Base-by-base conservation (phyloP, 1,140 invertebrate species). In the Drosophila grimshawi region DNA sequence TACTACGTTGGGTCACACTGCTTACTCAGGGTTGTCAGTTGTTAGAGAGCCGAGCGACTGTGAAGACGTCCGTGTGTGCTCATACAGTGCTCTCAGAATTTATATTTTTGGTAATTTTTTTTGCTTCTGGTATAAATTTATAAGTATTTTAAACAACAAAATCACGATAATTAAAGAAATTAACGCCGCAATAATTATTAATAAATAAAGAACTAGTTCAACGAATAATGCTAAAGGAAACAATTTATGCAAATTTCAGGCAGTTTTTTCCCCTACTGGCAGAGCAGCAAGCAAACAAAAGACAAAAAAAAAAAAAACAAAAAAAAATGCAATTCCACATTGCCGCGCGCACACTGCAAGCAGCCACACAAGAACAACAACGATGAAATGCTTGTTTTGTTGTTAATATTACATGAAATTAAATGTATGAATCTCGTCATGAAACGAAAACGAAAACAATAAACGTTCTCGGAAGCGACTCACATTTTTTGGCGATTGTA, bases 41-140 rank as follows among this genome's bases (percentile, higher is more conserved):
- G 73, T 76, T 70, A 85, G 75, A 85, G 72, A 79, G 80, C 80
- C 80, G 74, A 85, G 78, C 81, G 81, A 85, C 68, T 80, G 76
- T 80, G 78, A 81, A 86, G 82, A 86, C 81, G 81, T 82, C 78
- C 81, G 81, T 86, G 81, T 86, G 81, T 86, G 81, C 81, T 85
- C 81, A 78, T 67, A 85, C 77, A 76, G 82, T 86, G 82, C 82
- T 86, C 81, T 86, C 75, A 81, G 82, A 86, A 86, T 82, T 85
- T 85, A 85, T 85, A 85, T 85, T 85, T 86, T 86, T 86, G 82
- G 81, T 86, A 80, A 81, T 68, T 77, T 74, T 19, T 68, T 67
- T 69, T 75, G 51, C 76, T 80, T 62, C 68, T 86, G 76, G 68
- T 81, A 86, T 74, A 78, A 66, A 81, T 71, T 61, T 76, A 76